phyloP scores from a whole-genome alignment of 2,797 vertebrate genomes.

The Leptodactylus fallax region DNA sequence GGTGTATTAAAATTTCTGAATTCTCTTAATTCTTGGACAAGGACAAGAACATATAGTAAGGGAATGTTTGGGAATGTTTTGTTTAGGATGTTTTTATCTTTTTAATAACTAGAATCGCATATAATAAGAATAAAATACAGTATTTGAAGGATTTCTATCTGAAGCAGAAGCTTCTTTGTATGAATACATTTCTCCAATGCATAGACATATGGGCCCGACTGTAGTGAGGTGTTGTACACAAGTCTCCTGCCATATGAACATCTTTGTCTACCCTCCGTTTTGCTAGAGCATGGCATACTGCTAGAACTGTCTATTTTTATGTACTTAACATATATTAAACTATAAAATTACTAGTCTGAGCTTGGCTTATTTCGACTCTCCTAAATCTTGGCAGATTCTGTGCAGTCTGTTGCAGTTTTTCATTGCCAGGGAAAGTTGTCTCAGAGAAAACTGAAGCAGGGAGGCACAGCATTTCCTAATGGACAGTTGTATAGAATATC shows the following conservation, averaged over 20 bases:
- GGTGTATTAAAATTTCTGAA: too few species aligned
- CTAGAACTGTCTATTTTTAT: slow-evolving; percentile 83
- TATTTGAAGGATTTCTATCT: neutral
- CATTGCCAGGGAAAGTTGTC: slow-evolving; percentile 81
- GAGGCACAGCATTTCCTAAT: neutral
- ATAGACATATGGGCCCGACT: slow-evolving; percentile 82
- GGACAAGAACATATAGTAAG: too few species aligned
- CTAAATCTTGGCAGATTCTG: slow-evolving; percentile 79
- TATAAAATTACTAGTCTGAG: slow-evolving; percentile 84
- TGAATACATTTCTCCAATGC: slow-evolving; percentile 72
- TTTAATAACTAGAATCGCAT: too few species aligned
- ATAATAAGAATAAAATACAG: neutral
- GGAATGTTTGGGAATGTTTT: too few species aligned
- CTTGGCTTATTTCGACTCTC: slow-evolving; percentile 82
- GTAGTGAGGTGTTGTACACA: slow-evolving; percentile 78
- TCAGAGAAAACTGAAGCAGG: slow-evolving; percentile 78
- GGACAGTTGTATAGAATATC: neutral
- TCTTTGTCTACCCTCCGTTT: slow-evolving; percentile 74
- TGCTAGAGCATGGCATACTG: slow-evolving; percentile 78
- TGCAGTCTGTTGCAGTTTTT: slow-evolving; percentile 81
- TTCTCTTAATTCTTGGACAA: too few species aligned
- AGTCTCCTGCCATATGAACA: slow-evolving; percentile 76
- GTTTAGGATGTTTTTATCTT: too few species aligned
- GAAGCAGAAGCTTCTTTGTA: slow-evolving; percentile 18
- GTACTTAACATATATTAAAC: slow-evolving; percentile 83